Evolutionary conservation across 2,113 vertebrate species (phyloP).

Genomic region (Probosciger aterrimus): DNA sequence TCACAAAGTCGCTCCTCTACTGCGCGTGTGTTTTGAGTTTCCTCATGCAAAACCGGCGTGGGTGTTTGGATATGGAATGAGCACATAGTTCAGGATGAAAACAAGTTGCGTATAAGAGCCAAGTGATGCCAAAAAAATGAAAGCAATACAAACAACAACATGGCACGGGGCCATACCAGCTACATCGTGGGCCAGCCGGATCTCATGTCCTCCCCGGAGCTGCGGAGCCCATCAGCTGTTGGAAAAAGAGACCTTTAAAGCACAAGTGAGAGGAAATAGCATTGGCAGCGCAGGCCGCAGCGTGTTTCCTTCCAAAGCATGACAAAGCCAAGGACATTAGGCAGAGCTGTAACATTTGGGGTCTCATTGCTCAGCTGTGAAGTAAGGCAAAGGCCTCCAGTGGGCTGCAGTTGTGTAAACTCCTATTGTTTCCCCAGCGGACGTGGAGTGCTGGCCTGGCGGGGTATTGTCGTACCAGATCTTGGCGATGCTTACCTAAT

Average conservation of each 20-base stretch:
- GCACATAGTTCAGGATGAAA: slow-evolving; percentile 64
- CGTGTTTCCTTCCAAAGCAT: slow-evolving; percentile 27
- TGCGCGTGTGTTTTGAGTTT: slow-evolving; percentile 50
- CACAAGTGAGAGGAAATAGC: slow-evolving; percentile 44
- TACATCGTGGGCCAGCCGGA: slow-evolving; percentile 52
- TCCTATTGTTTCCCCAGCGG: slow-evolving; percentile 1
- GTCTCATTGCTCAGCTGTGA: background rate
- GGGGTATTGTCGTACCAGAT: background rate
- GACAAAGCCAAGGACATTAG: slow-evolving; percentile 55
- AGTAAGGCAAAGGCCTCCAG: slow-evolving; percentile 20
- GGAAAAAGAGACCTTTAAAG: slow-evolving; percentile 58
- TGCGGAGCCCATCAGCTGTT: slow-evolving; percentile 53
- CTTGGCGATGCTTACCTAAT: background rate
- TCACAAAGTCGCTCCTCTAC: background rate
- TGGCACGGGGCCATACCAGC: slow-evolving; percentile 50
- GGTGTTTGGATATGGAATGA: slow-evolving; percentile 57
- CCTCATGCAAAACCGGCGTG: slow-evolving; percentile 60
- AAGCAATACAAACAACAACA: slow-evolving; percentile 67
- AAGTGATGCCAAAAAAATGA: slow-evolving; percentile 53
- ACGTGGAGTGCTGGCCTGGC: background rate
- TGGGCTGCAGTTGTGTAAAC: slow-evolving; percentile 40
- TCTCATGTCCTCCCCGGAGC: slow-evolving; percentile 58
- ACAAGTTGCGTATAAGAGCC: slow-evolving; percentile 53
- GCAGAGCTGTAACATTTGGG: slow-evolving; percentile 49
- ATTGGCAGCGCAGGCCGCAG: slow-evolving; percentile 11